phyloP scores from a whole-genome alignment of 2,797 vertebrate species.

The Darevskia nairensis region DNA sequence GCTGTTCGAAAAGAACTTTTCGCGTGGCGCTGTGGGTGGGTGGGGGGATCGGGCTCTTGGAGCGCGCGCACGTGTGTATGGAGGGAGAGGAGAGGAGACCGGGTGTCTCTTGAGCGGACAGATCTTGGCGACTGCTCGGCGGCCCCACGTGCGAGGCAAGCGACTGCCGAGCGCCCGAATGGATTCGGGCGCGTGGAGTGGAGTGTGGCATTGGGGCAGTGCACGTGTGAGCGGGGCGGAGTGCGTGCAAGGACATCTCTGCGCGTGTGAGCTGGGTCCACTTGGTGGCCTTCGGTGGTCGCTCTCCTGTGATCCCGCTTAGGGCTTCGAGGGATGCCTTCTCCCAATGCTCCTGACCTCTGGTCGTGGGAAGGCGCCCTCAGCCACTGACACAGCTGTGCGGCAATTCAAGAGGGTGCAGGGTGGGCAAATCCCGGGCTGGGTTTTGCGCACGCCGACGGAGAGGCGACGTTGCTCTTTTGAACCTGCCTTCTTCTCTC shows the following conservation, averaged over 20 bases:
- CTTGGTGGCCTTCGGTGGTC: neutral
- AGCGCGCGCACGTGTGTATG: neutral
- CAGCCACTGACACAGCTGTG: neutral
- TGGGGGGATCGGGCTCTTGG: neutral
- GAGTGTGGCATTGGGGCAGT: neutral
- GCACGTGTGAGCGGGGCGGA: neutral
- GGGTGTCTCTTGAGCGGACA: neutral
- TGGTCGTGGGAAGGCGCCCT: neutral
- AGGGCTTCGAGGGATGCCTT: neutral
- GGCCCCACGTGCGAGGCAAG: neutral
- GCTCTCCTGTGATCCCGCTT: too few species aligned
- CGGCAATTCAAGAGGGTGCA: neutral
- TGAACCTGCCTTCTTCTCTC: too few species aligned
- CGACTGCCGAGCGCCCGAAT: neutral
- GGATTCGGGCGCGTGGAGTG: too few species aligned
- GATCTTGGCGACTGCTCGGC: neutral
- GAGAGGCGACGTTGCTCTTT: neutral
- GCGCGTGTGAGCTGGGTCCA: neutral
- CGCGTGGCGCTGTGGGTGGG: neutral
- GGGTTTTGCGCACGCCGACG: neutral
- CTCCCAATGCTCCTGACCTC: neutral
- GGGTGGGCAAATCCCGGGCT: neutral
- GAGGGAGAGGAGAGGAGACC: neutral
- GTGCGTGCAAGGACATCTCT: neutral
- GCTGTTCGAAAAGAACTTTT: neutral